phyloP scores from a whole-genome alignment of 2,113 vertebrate genomes.

The Tachuris rubrigastra region DNA sequence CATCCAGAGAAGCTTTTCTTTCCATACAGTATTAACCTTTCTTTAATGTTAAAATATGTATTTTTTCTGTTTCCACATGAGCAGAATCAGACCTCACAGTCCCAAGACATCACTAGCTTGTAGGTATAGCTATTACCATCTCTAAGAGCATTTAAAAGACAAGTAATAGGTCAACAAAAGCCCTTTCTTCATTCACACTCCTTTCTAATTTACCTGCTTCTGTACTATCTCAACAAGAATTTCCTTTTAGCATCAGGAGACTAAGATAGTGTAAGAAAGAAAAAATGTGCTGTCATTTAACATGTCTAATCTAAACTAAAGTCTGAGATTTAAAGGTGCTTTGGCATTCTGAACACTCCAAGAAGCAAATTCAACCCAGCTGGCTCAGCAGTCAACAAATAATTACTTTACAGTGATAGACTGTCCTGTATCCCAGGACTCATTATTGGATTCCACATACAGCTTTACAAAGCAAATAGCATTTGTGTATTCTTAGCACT shows the following conservation, averaged over 20 bases:
- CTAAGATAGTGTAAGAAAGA: neutral
- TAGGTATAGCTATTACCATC: neutral
- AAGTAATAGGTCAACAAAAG: neutral
- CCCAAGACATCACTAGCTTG: neutral
- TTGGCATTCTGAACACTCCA: neutral
- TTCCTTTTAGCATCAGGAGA: neutral
- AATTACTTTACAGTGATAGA: conserved; percentile 29
- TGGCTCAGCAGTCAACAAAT: conserved; percentile 34
- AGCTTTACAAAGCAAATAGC: conserved; percentile 27
- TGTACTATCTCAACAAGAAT: neutral
- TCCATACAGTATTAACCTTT: neutral
- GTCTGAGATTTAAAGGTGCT: conserved; percentile 1
- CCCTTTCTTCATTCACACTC: neutral
- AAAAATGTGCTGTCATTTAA: neutral
- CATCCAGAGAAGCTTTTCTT: neutral
- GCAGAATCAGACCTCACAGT: neutral
- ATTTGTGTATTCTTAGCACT: conserved; percentile 1
- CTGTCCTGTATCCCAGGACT: neutral
- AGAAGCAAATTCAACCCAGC: conserved; percentile 25
- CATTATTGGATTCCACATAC: neutral
- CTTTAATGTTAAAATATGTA: neutral
- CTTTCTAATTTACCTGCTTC: neutral
- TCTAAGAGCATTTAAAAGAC: neutral
- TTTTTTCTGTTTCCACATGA: neutral
- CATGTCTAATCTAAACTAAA: neutral